Evolutionary conservation across 2,888 invertebrate species (phyloP), one percentile per base, ranked within the genome.

Genomic region (Caenorhabditis doughertyi): DNA sequence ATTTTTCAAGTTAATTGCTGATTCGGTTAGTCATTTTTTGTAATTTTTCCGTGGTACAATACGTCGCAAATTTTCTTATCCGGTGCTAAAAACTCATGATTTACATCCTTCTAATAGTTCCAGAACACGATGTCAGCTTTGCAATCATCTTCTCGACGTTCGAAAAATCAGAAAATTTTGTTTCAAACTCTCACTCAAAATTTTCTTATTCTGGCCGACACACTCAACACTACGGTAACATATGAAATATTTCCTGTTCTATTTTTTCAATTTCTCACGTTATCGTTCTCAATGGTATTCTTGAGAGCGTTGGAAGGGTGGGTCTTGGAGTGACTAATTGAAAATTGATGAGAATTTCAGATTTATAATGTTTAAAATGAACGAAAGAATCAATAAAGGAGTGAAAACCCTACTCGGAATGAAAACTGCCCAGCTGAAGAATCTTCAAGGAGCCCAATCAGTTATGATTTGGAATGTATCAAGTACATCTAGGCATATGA

Each of bases 251-350:
- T 62, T 47, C 72, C 72, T 4, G 72, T 65, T 4, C 23, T 58
- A 2, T 79, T 72, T 29, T 79, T 79, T 32, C 79, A 72, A 32
- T 79, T 79, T 53, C 42, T 72, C 16, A 72, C 72, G 9, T 39
- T 79, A 29, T 71, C 71, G 7, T 72, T 72, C 23, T 79, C 79
- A n/a, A 72, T 79, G 62, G 79, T 79, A 8, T 79, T 79, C 55
- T 21, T 72, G 7, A 35, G 72, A 53, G 67, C 65, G n/a, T 3
- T 79, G 9, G 79, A 79, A 32, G 79, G 79, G 72, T 79, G 25
- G 23, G 32, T 44, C n/a, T 11, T n/a, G 8, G 39, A 27, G 4
- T 9, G 9, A 51, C 2, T 35, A 49, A 18, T 44, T 35, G 1
- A 9, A 27, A 29, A 5, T 35, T 35, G 11, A 5, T 11, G 0